Evolutionary conservation across 2,797 vertebrate species (phyloP).

Genomic region (Acropternis orthonyx): DNA sequence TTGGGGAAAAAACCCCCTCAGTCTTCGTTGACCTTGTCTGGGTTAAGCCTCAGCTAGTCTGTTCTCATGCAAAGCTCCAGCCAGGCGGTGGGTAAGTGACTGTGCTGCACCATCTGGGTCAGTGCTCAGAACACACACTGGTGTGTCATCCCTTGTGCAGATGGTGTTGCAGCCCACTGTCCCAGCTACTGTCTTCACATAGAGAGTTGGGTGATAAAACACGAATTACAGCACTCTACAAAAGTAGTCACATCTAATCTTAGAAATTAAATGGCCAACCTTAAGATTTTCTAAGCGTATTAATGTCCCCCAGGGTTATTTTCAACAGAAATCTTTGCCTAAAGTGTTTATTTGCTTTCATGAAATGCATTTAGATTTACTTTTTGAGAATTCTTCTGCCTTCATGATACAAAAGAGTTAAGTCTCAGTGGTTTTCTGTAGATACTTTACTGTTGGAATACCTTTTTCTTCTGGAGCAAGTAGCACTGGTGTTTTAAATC

Average conservation of each 20-base stretch:
- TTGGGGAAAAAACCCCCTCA: background rate
- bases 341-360: background rate
- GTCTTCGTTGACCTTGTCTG: background rate
- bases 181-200: slow-evolving; percentile 15
- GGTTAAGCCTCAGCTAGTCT: slow-evolving; percentile 4
- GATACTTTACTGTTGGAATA: background rate
- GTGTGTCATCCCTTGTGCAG: slow-evolving; percentile 8
- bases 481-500: background rate
- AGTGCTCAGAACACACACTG: background rate
- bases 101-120: slow-evolving; percentile 33
- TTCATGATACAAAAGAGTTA: background rate
- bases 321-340: background rate
- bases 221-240: background rate
- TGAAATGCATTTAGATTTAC: background rate
- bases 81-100: background rate
- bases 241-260: background rate
- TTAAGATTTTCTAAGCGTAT: background rate
- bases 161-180: slow-evolving; percentile 34
- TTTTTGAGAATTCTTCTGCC: background rate
- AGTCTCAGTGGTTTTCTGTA: background rate
- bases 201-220: background rate
- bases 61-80: background rate
- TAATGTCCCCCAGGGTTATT: background rate
- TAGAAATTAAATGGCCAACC: background rate
- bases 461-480: background rate